A percentile compares a stretch with the other conserved stretches of the same genome.
phyloP scores from a whole-genome alignment of 2,113 vertebrate species.

The Paramormyrops kingsleyae region DNA sequence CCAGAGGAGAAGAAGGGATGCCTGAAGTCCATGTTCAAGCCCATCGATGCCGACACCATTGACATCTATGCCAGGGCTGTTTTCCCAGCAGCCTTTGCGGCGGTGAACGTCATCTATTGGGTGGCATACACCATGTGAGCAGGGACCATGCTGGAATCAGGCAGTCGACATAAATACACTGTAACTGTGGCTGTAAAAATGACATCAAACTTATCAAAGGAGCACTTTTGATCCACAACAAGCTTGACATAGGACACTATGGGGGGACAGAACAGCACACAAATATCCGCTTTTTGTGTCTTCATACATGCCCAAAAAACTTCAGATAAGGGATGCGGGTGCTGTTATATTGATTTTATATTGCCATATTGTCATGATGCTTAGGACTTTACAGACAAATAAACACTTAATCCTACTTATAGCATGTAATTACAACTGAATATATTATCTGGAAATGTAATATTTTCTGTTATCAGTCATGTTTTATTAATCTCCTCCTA shows the following conservation, averaged over 20 bases:
- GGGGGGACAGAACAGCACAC: neutral
- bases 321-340: neutral
- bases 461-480: neutral
- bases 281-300: neutral
- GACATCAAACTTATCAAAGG: neutral
- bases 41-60: conserved; percentile 91
- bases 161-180: neutral
- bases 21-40: conserved; percentile 79
- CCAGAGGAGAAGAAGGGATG: conserved; percentile 66
- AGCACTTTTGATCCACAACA: neutral
- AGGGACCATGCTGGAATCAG: conserved; percentile 4
- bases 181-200: neutral
- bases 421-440: conserved; percentile 2
- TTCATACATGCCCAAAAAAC: neutral
- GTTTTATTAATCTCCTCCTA: neutral
- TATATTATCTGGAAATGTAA: neutral
- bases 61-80: conserved; percentile 90
- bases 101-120: conserved; percentile 96
- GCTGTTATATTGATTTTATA: neutral
- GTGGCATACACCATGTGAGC: conserved; percentile 86
- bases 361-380: neutral
- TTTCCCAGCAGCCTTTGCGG: conserved; percentile 90
- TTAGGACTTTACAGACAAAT: neutral
- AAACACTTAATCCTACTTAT: neutral
- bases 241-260: neutral